Percentiles rank a stretch among this genome's conserved stretches.
Evolutionary conservation across 64 coral and sea anemone genomes (phyloP).

Genomic region (Exaiptasia diaphana): DNA sequence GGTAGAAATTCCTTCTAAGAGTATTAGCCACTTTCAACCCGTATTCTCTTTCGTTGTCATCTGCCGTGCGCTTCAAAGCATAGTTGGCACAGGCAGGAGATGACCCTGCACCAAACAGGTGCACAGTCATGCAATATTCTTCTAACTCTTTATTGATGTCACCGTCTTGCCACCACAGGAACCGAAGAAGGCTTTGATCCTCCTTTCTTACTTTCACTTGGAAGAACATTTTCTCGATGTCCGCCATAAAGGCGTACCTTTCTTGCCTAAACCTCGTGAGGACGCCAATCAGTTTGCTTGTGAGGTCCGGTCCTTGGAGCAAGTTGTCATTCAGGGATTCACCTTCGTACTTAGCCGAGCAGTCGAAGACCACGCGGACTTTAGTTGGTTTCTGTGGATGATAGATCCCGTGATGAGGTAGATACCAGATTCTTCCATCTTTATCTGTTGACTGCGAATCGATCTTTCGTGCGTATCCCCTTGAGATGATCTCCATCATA

Average conservation of each 20-base stretch:
- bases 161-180: not conserved
- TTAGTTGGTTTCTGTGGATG: conserved; percentile 39
- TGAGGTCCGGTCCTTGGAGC: conserved; percentile 35
- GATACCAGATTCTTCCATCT: conserved; percentile 33
- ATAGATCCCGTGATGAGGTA: conserved; percentile 43
- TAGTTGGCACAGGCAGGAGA: not conserved
- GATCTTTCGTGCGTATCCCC: conserved; percentile 33
- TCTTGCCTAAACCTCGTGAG: conserved; percentile 46
- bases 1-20: not conserved
- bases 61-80: not conserved
- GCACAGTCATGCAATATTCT: not conserved
- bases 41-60: not conserved
- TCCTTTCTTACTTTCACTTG: not conserved
- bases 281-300: conserved; percentile 24
- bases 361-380: conserved; percentile 48
- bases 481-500: conserved; percentile 49
- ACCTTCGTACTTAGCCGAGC: conserved; percentile 24
- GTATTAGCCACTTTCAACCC: not conserved
- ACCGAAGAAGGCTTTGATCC: not conserved
- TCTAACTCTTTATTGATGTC: not conserved
- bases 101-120: not conserved
- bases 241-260: not conserved
- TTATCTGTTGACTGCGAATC: not conserved
- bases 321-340: conserved; percentile 33
- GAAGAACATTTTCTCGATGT: not conserved